Percentiles rank a stretch among this genome's conserved stretches.
Conservation (phyloP, 2,113 vertebrate genomes). For the Sterna hirundo region DNA sequence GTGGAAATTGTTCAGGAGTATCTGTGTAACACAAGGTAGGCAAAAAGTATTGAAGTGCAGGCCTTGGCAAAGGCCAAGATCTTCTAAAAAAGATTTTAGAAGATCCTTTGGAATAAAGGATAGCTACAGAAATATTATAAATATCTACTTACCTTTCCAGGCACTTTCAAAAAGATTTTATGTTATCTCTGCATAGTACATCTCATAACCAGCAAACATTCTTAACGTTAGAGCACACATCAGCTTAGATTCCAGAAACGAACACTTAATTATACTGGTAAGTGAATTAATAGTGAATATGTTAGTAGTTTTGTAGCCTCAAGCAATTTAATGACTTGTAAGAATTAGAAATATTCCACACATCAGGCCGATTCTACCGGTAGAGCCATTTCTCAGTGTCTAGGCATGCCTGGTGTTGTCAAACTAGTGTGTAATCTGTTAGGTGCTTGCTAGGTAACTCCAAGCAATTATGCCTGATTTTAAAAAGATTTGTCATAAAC, state of each 20-base stretch:
- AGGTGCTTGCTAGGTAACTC: background rate
- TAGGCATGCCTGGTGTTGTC: background rate
- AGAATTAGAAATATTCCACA: background rate
- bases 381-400: background rate
- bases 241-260: background rate
- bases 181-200: slow-evolving; percentile 31
- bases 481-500: background rate
- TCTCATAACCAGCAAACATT: slow-evolving; percentile 18
- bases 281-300: background rate
- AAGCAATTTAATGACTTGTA: background rate
- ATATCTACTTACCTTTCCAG: slow-evolving; percentile 71
- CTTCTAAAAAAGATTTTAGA: slow-evolving; percentile 78
- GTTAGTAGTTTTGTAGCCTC: background rate
- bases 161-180: slow-evolving; percentile 34
- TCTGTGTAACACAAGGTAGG: slow-evolving; percentile 25
- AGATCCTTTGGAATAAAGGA: slow-evolving; percentile 66
- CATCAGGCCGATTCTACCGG: background rate
- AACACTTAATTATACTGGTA: background rate
- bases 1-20: slow-evolving; percentile 61
- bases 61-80: slow-evolving; percentile 60
- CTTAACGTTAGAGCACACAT: slow-evolving; percentile 14
- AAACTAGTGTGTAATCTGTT: background rate
- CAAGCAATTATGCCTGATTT: background rate
- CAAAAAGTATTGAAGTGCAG: slow-evolving; percentile 45
- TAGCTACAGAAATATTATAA: slow-evolving; percentile 19